Evolutionary conservation across 2,888 invertebrate species (phyloP), one percentile per base, ranked within the genome.

Genomic region (Oscheius onirici): DNA sequence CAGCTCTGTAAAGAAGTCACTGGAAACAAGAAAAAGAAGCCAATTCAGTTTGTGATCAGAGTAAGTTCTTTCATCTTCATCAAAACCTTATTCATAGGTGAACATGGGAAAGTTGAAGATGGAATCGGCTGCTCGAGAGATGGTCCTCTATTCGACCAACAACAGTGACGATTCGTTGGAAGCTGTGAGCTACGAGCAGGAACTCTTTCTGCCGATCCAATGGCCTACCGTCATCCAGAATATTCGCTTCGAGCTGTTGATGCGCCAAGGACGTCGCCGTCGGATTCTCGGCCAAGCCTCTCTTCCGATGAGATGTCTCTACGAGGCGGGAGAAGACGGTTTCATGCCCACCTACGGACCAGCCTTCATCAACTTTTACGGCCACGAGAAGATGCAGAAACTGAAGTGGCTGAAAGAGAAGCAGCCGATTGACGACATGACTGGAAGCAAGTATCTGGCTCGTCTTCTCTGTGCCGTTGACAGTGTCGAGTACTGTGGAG

Each of bases 291-390:
- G 75, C 24, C 69, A 69, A 58, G 74, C 80, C 5, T 65, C 68
- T 1, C 54, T 82, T 28, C 73, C 75, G 3, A 70, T 85, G 72
- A 66, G 73, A 51, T 65, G 68, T 26, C 75, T 84, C 34, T 83
- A 83, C 55, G 79, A 79, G 28, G 74, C 81, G 1, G 84, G 85
- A 24, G 82, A 82, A 8, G 72, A 74, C 15, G 84, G 84, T 43
- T 84, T 73, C 65, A 71, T 84, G 57, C 84, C 84, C 22, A 76
- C 72, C 1, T 84, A 80, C 43, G 85, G 85, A 41, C 85, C 84
- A 3, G 73, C 80, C 0, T 84, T 74, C 71, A 34, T 85, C 44
- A 80, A 80, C 51, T 78, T 85, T 46, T 85, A 80, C 69, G 85
- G 84, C 20, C 76, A 75, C 49, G 83, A 82, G 57, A 34, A 49